Evolutionary conservation across 2,113 vertebrate genomes (phyloP).

Genomic region (Oryzias woworae): DNA sequence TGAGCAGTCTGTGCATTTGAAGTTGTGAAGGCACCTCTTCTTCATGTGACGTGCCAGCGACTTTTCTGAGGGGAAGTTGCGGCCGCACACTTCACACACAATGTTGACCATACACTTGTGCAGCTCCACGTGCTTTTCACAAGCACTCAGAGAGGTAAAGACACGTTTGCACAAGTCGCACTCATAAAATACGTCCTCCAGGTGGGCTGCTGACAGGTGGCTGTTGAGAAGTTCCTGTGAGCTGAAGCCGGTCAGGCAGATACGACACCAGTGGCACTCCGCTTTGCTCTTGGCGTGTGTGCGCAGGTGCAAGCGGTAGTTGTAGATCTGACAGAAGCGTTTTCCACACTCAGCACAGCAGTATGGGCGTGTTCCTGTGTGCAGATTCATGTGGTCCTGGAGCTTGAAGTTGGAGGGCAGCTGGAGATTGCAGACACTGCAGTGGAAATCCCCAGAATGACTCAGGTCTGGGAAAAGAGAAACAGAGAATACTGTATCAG

Average conservation of each 20-base stretch:
- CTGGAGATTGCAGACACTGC: slow-evolving; percentile 67
- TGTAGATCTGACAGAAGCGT: slow-evolving; percentile 85
- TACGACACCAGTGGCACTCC: slow-evolving; percentile 47
- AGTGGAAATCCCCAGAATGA: slow-evolving; percentile 45
- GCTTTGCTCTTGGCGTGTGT: slow-evolving; percentile 62
- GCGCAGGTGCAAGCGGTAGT: slow-evolving; percentile 85
- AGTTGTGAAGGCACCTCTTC: slow-evolving; percentile 47
- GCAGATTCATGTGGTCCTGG: slow-evolving; percentile 81
- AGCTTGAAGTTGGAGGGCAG: slow-evolving; percentile 71
- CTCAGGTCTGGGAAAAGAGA: slow-evolving; percentile 38
- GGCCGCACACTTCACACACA: slow-evolving; percentile 54
- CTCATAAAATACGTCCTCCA: slow-evolving; percentile 76
- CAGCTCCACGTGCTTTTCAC: slow-evolving; percentile 65
- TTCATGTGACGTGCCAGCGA: slow-evolving; percentile 67
- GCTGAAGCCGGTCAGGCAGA: slow-evolving; percentile 65
- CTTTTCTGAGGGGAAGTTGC: slow-evolving; percentile 22
- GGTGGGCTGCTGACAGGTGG: slow-evolving; percentile 69
- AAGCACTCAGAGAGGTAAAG: slow-evolving; percentile 63
- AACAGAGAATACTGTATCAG: neutral
- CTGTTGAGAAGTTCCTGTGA: slow-evolving; percentile 63
- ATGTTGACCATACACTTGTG: slow-evolving; percentile 62
- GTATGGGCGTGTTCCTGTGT: slow-evolving; percentile 85
- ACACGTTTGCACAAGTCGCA: slow-evolving; percentile 80
- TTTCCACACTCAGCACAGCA: slow-evolving; percentile 84
- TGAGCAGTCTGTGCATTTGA: slow-evolving; percentile 55